phyloP scores from a whole-genome alignment of 2,113 vertebrate species.

The Bubalus kerabau region DNA sequence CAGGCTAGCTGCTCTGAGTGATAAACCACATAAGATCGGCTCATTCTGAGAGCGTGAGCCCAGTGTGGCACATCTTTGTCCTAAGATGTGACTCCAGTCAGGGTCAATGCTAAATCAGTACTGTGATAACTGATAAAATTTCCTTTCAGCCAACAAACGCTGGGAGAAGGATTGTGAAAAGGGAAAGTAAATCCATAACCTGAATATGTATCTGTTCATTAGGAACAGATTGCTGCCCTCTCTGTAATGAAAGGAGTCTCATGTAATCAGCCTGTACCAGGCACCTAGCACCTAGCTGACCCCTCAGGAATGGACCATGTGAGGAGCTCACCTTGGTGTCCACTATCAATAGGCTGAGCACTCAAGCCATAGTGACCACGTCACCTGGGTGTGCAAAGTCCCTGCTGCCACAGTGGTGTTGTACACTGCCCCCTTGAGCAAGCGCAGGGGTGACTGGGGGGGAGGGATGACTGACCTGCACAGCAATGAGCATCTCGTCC shows the following conservation, averaged over 20 bases:
- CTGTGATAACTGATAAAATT: not conserved
- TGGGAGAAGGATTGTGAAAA: not conserved
- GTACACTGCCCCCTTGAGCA: not conserved
- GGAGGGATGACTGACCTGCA: too few relatives aligned
- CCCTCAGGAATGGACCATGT: not conserved
- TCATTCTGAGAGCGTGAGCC: not conserved
- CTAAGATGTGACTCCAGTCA: not conserved
- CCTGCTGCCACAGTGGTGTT: rapidly evolving
- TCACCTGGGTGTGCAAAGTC: not conserved
- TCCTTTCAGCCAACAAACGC: not conserved
- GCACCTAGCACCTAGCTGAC: not conserved
- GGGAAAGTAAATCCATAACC: not conserved
- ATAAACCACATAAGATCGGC: not conserved
- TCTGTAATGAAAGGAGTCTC: not conserved
- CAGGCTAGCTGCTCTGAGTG: not conserved
- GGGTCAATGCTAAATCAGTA: not conserved
- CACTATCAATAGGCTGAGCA: not conserved
- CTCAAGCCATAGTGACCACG: not conserved
- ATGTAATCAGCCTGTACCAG: not conserved
- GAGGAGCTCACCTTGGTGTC: not conserved
- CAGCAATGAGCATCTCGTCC: not conserved
- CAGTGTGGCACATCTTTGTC: not conserved
- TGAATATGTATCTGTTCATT: not conserved
- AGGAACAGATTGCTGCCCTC: not conserved
- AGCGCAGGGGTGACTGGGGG: not conserved